These are phyloP conservation scores for Gnathonemus echidnorhynchus DNA, from an alignment of 2,113 vertebrate species.

Conservation along the genomic window DNA sequence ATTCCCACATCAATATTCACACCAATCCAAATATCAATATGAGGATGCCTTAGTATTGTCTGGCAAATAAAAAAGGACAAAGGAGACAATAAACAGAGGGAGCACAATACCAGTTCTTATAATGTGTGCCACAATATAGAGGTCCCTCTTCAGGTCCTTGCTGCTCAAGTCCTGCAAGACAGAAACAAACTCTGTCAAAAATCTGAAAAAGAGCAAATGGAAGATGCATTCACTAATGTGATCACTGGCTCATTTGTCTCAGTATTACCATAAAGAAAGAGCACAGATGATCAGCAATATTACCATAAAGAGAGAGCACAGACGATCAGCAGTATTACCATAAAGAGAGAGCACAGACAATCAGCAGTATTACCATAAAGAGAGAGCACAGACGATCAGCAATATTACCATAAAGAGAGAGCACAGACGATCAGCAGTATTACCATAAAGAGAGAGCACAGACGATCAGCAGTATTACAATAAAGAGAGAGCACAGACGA, in stretches of 20 bases:
- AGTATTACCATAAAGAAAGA: not conserved
- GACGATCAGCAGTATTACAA: not conserved
- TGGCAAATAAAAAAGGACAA: not conserved
- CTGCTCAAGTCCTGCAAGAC: conserved; percentile 82
- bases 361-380: conserved; percentile 64
- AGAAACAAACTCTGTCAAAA: conserved; percentile 21
- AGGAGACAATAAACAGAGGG: not conserved
- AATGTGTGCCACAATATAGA: conserved; percentile 90
- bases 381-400: conserved; percentile 88
- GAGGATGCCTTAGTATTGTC: not conserved
- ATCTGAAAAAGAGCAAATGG: not conserved
- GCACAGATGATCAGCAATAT: not conserved
- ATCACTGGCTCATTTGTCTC: not conserved
- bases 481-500: too few species aligned
- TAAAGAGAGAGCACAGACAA: conserved; percentile 84
- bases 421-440: conserved; percentile 78
- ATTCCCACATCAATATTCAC: not conserved
- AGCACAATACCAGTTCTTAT: conserved; percentile 79
- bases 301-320: conserved; percentile 78
- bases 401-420: conserved; percentile 64
- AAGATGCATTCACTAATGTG: not conserved
- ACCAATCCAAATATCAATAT: not conserved
- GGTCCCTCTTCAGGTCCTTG: conserved; percentile 93
- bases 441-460: not conserved
- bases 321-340: conserved; percentile 64